A percentile compares a stretch with the other conserved stretches of the same genome.
Evolutionary conservation across 2,797 vertebrate species (phyloP).

Genomic region (Triplophysa yarkandensis): DNA sequence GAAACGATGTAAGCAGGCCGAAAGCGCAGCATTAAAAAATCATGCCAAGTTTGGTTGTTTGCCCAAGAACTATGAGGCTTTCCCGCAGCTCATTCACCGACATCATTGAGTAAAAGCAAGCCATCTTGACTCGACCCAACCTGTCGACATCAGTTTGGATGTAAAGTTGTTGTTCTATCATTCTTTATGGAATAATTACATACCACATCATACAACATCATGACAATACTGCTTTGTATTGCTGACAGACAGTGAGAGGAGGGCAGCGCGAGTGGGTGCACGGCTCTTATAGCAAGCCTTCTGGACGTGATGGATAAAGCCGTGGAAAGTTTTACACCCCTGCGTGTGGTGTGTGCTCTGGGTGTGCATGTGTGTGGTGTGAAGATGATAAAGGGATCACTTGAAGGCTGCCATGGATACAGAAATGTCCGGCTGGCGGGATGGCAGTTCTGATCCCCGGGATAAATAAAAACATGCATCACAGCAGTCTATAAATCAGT

Average conservation of each 20-base stretch:
- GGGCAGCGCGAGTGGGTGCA: conserved; percentile 1
- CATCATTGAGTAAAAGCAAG: neutral
- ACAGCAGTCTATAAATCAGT: conserved; percentile 3
- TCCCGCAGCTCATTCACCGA: neutral
- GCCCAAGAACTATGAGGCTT: no score
- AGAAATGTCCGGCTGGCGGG: conserved; percentile 28
- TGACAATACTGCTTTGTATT: conserved; percentile 15
- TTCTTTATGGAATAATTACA: conserved; percentile 16
- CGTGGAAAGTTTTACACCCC: conserved; percentile 38
- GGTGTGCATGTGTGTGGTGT: conserved; percentile 35
- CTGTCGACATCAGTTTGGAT: neutral
- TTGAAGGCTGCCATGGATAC: conserved; percentile 42
- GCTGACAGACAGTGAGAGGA: neutral
- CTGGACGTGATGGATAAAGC: conserved; percentile 36
- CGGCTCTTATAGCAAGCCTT: conserved; percentile 38
- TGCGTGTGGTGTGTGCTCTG: conserved; percentile 37
- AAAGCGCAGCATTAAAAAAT: no score
- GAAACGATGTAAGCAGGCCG: no score
- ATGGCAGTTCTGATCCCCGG: conserved; percentile 24
- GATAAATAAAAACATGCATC: conserved; percentile 24
- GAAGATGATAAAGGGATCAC: conserved; percentile 40
- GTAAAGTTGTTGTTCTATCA: neutral
- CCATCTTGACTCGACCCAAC: neutral
- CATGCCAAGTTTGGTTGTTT: no score
- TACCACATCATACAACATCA: conserved; percentile 6